phyloP scores from a whole-genome alignment of 2,888 invertebrate genomes.

The Aquatica leii region DNA sequence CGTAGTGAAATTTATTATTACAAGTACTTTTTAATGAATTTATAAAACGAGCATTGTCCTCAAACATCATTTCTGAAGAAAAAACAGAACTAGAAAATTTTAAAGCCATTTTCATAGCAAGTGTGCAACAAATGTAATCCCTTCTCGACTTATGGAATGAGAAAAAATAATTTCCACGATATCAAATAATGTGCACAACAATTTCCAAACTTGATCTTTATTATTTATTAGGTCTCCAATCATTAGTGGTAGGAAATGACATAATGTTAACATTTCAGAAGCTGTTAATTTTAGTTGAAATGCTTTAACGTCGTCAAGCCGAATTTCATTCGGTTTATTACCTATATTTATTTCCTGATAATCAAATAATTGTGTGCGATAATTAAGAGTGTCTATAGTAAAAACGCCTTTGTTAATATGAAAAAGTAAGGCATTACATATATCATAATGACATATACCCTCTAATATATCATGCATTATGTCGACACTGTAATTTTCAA shows the following conservation, averaged over 20 bases:
- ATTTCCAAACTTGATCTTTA: neutral
- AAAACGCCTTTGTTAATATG: neutral
- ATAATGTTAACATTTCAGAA: neutral
- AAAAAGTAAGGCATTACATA: constrained; percentile 5
- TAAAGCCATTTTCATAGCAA: neutral
- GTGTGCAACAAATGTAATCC: neutral
- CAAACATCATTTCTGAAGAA: neutral
- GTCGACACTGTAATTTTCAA: constrained; percentile 21
- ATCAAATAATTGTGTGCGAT: neutral
- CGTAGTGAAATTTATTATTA: neutral
- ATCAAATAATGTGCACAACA: neutral
- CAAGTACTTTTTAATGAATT: neutral
- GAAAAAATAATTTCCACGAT: neutral
- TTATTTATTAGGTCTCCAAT: neutral
- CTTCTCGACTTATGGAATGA: neutral
- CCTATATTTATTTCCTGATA: neutral
- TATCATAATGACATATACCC: neutral
- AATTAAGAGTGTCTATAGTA: neutral
- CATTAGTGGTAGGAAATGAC: neutral
- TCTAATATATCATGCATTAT: constrained; percentile 26
- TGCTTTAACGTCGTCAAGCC: neutral
- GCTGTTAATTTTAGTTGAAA: neutral
- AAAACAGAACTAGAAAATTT: constrained; percentile 1
- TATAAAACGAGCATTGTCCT: neutral
- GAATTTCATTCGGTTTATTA: neutral